Conservation (phyloP, 2,888 invertebrate species). For the Dynastes maya region DNA sequence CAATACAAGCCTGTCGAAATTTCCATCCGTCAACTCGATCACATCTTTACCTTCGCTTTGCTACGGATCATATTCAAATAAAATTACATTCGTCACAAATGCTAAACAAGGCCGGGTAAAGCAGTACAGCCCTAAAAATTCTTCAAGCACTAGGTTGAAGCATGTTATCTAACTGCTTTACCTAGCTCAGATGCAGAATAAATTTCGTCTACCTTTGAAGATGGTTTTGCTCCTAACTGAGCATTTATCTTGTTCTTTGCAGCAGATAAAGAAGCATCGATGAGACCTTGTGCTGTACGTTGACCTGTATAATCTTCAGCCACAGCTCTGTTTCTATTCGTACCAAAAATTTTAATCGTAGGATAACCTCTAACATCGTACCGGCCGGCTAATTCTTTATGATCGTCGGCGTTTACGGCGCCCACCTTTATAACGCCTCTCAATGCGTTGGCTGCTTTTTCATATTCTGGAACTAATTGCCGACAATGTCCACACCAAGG, state of each 20-base stretch:
- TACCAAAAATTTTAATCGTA: constrained; percentile 94
- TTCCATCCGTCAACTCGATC: constrained; percentile 94
- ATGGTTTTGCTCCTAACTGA: constrained; percentile 77
- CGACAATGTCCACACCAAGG: constrained; percentile 98
- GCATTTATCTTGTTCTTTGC: constrained; percentile 82
- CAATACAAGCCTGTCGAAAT: constrained; percentile 93
- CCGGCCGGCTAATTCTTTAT: constrained; percentile 84
- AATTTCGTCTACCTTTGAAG: constrained; percentile 9
- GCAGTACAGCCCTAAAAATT: too few relatives aligned
- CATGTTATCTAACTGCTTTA: too few relatives aligned
- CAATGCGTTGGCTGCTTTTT: constrained; percentile 92
- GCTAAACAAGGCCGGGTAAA: too few relatives aligned
- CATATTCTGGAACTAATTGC: constrained; percentile 91
- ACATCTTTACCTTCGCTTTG: constrained; percentile 76
- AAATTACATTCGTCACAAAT: too few relatives aligned
- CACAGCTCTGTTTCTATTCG: constrained; percentile 83
- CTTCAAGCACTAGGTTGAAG: too few relatives aligned
- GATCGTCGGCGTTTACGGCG: constrained; percentile 92
- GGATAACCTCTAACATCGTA: constrained; percentile 95
- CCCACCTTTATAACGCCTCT: constrained; percentile 97
- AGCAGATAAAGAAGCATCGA: constrained; percentile 88
- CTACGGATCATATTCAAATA: background rate
- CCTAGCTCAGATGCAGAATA: too few relatives aligned
- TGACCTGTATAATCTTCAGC: constrained; percentile 85
- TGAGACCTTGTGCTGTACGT: constrained; percentile 88